Evolutionary conservation across 1,140 invertebrate species (phyloP), one percentile per base, ranked within the genome.

Genomic region (Wiebesia pumilae): DNA sequence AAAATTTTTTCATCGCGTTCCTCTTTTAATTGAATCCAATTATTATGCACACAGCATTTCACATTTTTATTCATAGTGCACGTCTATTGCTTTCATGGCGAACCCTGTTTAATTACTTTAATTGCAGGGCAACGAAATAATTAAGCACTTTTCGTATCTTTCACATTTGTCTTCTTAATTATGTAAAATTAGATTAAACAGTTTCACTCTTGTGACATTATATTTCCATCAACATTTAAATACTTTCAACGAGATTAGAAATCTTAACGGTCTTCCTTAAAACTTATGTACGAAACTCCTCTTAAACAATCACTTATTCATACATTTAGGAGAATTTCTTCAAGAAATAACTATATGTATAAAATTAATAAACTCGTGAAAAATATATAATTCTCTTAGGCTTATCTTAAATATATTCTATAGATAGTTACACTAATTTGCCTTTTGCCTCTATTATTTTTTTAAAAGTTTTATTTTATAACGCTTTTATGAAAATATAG

Each of bases 11-110:
- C 81, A 54, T 65, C 43, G 83, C 24, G 40, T 40, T 40, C 24
- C 43, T 19, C 54, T 84, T 51, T 67, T 69, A 84, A 79, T 84
- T 84, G 83, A 84, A 83, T 75, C 30, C 35, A 54, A 83, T 83
- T 83, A 83, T 83, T 71, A 54, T 83, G 47, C 38, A 35, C 27
- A 7, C 9, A 24, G 24, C 69, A 16, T 21, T 35, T 30, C 24
- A n/a, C 3, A 14, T 35, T 14, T 40, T 40, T 35, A 16, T 33
- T 58, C 38, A 16, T 62, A n/a, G 2, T 58, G 6, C n/a, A 3
- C 38, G 27, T 1, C 21, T n/a, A 69, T 47, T 35, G 40, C 58
- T 30, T 81, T 65, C 79, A 58, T 7, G 54, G 79, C 30, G 47
- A 35, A 62, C 47, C 81, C 24, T 27, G 47, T 43, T 82, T 83